Evolutionary conservation across 2,797 vertebrate genomes (phyloP).

Genomic region (Trachops cirrhosus): DNA sequence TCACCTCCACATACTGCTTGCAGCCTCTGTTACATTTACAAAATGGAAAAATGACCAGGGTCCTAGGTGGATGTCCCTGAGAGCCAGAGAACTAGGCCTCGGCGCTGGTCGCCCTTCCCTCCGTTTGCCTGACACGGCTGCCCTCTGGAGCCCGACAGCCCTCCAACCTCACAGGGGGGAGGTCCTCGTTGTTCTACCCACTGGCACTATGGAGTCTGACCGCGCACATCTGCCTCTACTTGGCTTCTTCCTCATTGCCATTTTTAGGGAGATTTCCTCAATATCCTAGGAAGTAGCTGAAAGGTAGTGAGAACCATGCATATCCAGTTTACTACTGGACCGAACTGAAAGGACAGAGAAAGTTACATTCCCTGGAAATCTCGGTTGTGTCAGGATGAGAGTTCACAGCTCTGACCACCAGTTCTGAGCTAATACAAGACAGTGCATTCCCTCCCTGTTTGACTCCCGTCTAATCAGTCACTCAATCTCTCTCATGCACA

Average conservation of each 20-base stretch:
- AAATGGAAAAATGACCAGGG: background rate
- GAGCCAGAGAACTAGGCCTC: slow-evolving; percentile 37
- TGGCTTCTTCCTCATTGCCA: background rate
- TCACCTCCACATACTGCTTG: slow-evolving; percentile 48
- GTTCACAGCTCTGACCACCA: background rate
- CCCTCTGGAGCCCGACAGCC: background rate
- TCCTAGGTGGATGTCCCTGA: slow-evolving; percentile 34
- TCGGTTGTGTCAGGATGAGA: background rate
- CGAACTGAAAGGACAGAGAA: background rate
- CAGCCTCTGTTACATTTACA: slow-evolving; percentile 42
- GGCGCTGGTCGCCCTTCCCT: background rate
- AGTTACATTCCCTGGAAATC: background rate
- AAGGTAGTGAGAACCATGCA: background rate
- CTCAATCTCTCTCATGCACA: background rate
- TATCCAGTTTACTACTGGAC: background rate
- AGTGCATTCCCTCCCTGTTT: background rate
- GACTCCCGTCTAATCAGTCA: background rate
- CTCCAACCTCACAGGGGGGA: background rate
- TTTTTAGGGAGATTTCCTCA: background rate
- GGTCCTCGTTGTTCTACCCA: background rate
- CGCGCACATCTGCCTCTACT: background rate
- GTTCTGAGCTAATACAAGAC: background rate
- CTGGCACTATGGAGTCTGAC: background rate
- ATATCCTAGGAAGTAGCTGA: background rate
- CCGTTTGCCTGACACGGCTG: background rate